Percentiles rank a stretch among this genome's conserved stretches.
Evolutionary conservation across 2,888 invertebrate species (phyloP).

Genomic region (Homarus gammarus): DNA sequence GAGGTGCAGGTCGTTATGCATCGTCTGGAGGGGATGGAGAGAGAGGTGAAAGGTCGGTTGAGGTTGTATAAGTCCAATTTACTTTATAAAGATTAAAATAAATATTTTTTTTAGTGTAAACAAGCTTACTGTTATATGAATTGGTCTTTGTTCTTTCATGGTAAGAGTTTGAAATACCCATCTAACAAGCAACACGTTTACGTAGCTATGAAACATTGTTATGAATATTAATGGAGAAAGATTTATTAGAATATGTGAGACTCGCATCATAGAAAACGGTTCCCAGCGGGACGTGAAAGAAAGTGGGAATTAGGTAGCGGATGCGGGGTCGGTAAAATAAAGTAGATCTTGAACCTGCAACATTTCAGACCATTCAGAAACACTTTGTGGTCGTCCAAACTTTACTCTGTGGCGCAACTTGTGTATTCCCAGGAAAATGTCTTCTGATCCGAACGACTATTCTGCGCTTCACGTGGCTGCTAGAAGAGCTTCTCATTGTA

Average conservation of each 20-base stretch:
- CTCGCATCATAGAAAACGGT: neutral
- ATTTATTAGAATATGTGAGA: neutral
- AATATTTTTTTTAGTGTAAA: too few relatives aligned
- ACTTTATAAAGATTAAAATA: too few relatives aligned
- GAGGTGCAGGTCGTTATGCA: too few relatives aligned
- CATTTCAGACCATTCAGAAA: neutral
- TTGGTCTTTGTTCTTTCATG: too few relatives aligned
- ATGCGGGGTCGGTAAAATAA: neutral
- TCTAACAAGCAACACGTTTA: too few relatives aligned
- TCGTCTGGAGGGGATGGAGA: too few relatives aligned
- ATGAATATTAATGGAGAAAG: neutral
- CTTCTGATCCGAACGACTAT: neutral
- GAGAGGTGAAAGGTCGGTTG: too few relatives aligned
- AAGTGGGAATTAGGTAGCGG: neutral
- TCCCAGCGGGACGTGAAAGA: neutral
- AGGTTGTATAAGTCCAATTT: too few relatives aligned
- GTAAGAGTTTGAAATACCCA: too few relatives aligned
- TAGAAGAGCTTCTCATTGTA: neutral
- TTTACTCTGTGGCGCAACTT: neutral
- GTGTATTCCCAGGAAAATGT: neutral
- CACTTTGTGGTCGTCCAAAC: neutral
- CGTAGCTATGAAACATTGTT: neutral
- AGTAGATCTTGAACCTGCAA: neutral
- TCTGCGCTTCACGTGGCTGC: neutral
- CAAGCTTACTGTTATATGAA: too few relatives aligned